Evolutionary conservation across 2,113 vertebrate species (phyloP).

Genomic region (Amazona vittata): DNA sequence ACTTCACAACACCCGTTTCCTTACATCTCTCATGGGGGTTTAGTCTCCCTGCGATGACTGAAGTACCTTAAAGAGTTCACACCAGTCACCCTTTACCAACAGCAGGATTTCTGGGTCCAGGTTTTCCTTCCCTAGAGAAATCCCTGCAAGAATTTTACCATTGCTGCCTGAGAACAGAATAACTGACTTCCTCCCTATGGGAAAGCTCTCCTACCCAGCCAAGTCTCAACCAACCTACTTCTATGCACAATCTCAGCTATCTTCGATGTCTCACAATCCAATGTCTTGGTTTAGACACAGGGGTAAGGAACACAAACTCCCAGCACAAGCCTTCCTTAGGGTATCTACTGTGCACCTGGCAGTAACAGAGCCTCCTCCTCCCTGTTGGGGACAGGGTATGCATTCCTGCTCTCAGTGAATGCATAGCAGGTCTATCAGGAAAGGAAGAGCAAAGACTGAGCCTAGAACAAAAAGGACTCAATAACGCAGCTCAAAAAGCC

Average conservation of each 20-base stretch:
- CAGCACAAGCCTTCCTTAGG: not conserved
- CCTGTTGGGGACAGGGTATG: fast-evolving
- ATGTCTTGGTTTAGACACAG: not conserved
- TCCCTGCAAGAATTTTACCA: not conserved
- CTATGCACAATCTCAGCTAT: not conserved
- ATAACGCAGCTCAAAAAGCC: not conserved
- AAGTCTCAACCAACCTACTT: not conserved
- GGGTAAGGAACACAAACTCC: not conserved
- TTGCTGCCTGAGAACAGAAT: not conserved
- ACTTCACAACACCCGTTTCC: slow-evolving; percentile 49
- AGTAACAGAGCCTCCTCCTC: not conserved
- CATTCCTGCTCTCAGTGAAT: not conserved
- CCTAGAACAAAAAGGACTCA: not conserved
- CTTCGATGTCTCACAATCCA: fast-evolving
- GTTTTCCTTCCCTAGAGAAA: not conserved
- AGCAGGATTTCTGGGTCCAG: not conserved
- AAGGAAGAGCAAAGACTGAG: not conserved
- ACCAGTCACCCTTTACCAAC: not conserved
- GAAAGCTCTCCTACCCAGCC: not conserved
- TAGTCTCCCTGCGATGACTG: slow-evolving; percentile 5
- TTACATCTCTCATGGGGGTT: not conserved
- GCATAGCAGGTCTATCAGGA: not conserved
- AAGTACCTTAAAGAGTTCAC: slow-evolving; percentile 12
- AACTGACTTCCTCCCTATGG: not conserved
- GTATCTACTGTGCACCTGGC: fast-evolving